phyloP scores from a whole-genome alignment of 1,140 invertebrate genomes.

The Zaprionus africanus region DNA sequence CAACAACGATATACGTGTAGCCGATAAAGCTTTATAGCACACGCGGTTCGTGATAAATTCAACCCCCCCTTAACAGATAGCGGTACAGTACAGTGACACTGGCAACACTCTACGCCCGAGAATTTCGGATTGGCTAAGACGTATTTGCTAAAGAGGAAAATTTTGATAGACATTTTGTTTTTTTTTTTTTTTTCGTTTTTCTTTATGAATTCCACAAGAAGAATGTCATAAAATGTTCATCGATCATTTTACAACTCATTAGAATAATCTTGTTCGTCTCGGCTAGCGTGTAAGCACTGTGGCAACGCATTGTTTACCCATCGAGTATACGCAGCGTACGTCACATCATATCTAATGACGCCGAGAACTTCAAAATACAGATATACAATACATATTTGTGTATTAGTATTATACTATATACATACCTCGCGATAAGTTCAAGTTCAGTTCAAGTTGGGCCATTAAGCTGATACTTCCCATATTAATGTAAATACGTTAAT shows the following conservation, averaged over 20 bases:
- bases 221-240: not conserved
- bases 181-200: not conserved
- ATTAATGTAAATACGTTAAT: not conserved
- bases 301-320: not conserved
- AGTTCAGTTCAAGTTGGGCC: not conserved
- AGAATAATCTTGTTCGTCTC: not conserved
- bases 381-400: not conserved
- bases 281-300: not conserved
- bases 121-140: not conserved
- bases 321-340: not conserved
- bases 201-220: not conserved
- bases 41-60: slow-evolving; percentile 3
- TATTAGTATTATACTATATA: not conserved
- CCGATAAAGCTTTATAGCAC: slow-evolving; percentile 27
- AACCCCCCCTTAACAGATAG: not conserved
- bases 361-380: not conserved
- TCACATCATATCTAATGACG: not conserved
- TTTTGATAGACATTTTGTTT: not conserved
- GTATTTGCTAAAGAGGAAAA: not conserved
- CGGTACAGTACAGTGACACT: not conserved
- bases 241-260: not conserved
- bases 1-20: slow-evolving; percentile 1
- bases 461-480: not conserved
- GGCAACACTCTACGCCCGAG: not conserved
- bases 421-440: not conserved